These are phyloP conservation scores for Lipotes vexillifer DNA, from an alignment of 2,113 vertebrate genomes.

Conservation along the genomic window DNA sequence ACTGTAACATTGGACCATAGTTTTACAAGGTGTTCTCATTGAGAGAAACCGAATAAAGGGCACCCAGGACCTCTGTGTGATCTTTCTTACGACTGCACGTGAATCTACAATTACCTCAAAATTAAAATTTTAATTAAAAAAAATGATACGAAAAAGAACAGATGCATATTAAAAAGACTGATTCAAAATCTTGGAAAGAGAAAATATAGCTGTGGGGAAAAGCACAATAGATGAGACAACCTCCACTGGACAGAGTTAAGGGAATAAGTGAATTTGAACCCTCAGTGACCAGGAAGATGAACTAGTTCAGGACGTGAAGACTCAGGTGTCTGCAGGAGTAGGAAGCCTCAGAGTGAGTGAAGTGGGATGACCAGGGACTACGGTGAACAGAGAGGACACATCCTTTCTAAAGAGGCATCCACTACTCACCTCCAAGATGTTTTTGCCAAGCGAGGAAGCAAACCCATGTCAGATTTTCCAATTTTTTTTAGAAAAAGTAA, in stretches of 20 bases:
- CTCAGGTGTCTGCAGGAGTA: neutral
- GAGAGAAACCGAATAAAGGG: neutral
- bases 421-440: neutral
- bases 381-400: neutral
- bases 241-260: neutral
- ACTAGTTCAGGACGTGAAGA: neutral
- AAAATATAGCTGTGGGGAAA: neutral
- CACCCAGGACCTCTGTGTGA: neutral
- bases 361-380: neutral
- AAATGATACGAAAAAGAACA: neutral
- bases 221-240: neutral
- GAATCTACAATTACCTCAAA: neutral
- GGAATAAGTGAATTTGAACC: neutral
- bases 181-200: neutral
- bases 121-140: neutral
- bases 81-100: neutral
- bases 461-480: neutral
- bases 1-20: neutral
- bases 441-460: neutral
- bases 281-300: neutral
- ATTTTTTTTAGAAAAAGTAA: neutral
- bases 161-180: neutral
- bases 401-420: neutral
- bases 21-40: neutral
- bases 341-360: neutral